phyloP scores from a whole-genome alignment of 2,888 invertebrate genomes.

The Cryptocephalus moraei region DNA sequence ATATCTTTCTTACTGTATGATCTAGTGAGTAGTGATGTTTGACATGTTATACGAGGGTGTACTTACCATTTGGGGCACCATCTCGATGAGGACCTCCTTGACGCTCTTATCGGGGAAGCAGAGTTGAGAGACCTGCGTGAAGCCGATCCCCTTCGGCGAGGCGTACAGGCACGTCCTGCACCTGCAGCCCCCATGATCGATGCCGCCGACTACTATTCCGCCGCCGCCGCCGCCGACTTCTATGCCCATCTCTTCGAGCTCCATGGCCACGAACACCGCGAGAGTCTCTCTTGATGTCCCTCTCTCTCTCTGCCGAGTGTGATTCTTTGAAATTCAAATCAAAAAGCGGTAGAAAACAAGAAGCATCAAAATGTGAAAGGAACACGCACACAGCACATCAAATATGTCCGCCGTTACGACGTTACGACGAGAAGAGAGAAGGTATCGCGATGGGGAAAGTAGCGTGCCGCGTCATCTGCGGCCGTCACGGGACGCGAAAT shows the following conservation, averaged over 20 bases:
- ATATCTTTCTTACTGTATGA: too few species aligned
- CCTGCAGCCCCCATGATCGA: neutral
- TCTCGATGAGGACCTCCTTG: constrained; percentile 9
- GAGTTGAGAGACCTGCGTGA: constrained; percentile 3
- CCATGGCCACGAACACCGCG: neutral
- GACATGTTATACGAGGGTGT: neutral
- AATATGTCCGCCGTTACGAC: neutral
- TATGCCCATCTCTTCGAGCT: neutral
- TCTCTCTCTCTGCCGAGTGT: neutral
- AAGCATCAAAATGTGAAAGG: neutral
- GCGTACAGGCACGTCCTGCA: constrained; percentile 1
- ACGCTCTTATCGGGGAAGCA: constrained; percentile 5
- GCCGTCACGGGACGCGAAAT: too few species aligned
- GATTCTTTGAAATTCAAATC: neutral
- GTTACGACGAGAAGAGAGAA: neutral
- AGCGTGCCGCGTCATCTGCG: too few species aligned
- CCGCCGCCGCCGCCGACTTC: neutral
- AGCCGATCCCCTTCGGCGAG: neutral
- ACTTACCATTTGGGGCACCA: constrained; percentile 9
- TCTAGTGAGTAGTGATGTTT: too few species aligned
- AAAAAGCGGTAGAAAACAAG: neutral
- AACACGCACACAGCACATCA: neutral
- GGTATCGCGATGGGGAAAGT: too few species aligned
- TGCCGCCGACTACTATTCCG: neutral
- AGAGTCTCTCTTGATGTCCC: neutral